Conservation (phyloP, 2,797 vertebrate species). For the Acridotheres tristis region DNA sequence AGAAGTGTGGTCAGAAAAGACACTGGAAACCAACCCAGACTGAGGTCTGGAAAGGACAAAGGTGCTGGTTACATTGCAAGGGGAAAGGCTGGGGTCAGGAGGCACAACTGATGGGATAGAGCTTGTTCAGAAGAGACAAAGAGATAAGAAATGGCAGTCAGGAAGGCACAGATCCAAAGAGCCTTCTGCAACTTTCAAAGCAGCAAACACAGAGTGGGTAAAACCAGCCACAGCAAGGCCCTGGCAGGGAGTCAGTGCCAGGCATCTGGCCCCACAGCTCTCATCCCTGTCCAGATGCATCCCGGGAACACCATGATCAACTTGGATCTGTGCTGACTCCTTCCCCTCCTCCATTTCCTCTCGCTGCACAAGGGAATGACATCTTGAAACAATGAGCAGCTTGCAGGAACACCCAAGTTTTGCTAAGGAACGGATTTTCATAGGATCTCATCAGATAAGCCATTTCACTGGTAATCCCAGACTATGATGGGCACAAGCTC, state of each 20-base stretch:
- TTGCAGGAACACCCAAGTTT: constrained; percentile 7
- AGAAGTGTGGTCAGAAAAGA: not conserved
- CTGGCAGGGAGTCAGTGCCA: not conserved
- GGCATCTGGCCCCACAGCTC: not conserved
- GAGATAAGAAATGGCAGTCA: not conserved
- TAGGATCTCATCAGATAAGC: not conserved
- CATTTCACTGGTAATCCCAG: not conserved
- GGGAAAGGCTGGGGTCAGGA: not conserved
- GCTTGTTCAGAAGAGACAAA: not conserved
- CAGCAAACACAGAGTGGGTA: not conserved
- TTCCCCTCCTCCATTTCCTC: constrained; percentile 11
- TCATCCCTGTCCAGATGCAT: rapidly evolving
- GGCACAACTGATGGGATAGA: not conserved
- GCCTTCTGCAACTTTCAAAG: not conserved
- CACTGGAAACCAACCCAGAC: not conserved
- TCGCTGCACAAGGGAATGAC: not conserved
- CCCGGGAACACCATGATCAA: not conserved
- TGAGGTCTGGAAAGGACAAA: not conserved
- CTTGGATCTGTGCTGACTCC: not conserved
- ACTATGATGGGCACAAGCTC: not conserved
- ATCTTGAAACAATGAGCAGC: constrained; percentile 26
- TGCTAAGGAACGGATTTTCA: not conserved
- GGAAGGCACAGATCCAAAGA: not conserved
- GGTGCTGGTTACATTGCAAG: not conserved
- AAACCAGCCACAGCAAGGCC: not conserved